A percentile compares a stretch with the other conserved stretches of the same genome.
These are phyloP conservation scores for Gymnobelideus leadbeateri DNA, from an alignment of 2,113 vertebrate genomes.

Conservation along the genomic window DNA sequence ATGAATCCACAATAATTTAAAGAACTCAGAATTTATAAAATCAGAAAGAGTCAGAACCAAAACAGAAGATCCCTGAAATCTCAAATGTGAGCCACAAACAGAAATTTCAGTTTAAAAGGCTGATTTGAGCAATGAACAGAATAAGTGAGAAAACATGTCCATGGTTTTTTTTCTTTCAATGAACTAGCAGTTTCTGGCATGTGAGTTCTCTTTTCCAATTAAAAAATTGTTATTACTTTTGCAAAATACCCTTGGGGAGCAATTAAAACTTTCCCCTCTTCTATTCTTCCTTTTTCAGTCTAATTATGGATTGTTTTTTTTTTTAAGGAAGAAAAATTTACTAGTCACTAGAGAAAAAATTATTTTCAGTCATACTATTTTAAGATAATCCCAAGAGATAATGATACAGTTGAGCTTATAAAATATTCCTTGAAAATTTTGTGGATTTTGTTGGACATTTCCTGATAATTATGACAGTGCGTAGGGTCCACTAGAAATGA, in stretches of 20 bases:
- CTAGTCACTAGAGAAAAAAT: conserved; percentile 57
- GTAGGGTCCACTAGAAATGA: conserved; percentile 29
- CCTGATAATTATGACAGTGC: conserved; percentile 39
- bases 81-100: background rate
- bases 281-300: conserved; percentile 56
- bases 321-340: conserved; percentile 59
- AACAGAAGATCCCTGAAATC: conserved; percentile 42
- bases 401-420: conserved; percentile 44
- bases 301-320: conserved; percentile 66
- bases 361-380: conserved; percentile 33
- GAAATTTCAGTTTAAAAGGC: background rate
- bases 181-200: background rate
- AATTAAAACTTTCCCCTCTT: conserved; percentile 72
- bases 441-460: conserved; percentile 3
- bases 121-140: background rate
- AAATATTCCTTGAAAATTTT: conserved; percentile 53
- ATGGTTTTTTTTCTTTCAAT: conserved; percentile 32
- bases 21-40: conserved; percentile 41
- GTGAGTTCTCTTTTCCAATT: conserved; percentile 51
- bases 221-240: conserved; percentile 51
- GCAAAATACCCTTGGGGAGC: conserved; percentile 70
- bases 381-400: conserved; percentile 56
- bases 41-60: conserved; percentile 16
- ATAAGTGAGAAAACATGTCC: conserved; percentile 19
- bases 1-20: conserved; percentile 3